Evolutionary conservation across 2,888 invertebrate genomes (phyloP).

Genomic region (Liopterus haemorrhoidalis): DNA sequence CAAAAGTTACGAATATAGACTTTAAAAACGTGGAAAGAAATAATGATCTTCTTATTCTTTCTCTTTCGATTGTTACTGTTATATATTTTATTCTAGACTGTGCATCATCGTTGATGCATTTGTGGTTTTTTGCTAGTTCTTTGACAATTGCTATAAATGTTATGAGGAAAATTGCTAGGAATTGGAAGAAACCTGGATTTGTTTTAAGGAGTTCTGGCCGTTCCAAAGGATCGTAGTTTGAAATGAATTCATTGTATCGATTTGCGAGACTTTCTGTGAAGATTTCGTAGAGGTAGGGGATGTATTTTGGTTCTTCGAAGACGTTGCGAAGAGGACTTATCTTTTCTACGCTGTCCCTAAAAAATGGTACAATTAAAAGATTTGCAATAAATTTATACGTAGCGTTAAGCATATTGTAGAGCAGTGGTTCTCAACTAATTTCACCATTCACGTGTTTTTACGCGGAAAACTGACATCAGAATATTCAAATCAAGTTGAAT

Average conservation of each 20-base stretch:
- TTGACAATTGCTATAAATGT: constrained; percentile 58
- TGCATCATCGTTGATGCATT: constrained; percentile 45
- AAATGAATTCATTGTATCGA: constrained; percentile 74
- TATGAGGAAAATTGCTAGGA: constrained; percentile 59
- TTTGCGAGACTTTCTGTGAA: constrained; percentile 64
- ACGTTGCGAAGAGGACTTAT: constrained; percentile 52
- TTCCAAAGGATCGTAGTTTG: constrained; percentile 71
- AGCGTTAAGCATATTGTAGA: background rate
- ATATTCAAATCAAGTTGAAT: too few species aligned
- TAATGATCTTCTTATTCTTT: constrained; percentile 39
- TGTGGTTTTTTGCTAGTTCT: constrained; percentile 54
- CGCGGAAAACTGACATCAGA: too few species aligned
- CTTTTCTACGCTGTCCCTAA: constrained; percentile 11
- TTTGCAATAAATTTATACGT: constrained; percentile 29
- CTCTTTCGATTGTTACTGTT: constrained; percentile 39
- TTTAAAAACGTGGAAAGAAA: constrained; percentile 37
- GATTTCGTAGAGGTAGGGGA: constrained; percentile 61
- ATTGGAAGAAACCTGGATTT: constrained; percentile 54
- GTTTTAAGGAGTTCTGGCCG: constrained; percentile 60
- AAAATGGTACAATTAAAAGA: constrained; percentile 25
- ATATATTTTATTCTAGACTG: constrained; percentile 48
- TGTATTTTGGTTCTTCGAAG: constrained; percentile 55
- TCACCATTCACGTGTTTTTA: too few species aligned
- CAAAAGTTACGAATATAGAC: constrained; percentile 44
- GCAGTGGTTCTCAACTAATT: too few species aligned